phyloP scores from a whole-genome alignment of 2,113 vertebrate species.

The Agelaius tricolor region DNA sequence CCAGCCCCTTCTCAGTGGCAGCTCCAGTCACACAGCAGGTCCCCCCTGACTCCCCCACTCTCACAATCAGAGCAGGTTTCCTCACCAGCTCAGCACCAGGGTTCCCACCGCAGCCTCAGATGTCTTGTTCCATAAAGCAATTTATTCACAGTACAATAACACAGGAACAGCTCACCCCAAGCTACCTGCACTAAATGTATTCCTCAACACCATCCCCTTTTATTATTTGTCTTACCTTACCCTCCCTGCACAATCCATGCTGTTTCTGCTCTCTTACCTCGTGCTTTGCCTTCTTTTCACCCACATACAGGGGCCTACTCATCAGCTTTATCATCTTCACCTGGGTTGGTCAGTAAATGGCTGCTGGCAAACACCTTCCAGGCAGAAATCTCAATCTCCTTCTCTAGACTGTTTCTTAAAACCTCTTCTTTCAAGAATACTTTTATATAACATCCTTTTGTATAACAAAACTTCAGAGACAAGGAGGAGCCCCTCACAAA shows the following conservation, averaged over 20 bases:
- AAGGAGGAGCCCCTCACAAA: not conserved
- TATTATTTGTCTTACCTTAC: not conserved
- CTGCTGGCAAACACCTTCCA: not conserved
- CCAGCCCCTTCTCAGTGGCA: not conserved
- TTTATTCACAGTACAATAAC: not conserved
- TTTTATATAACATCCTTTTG: not conserved
- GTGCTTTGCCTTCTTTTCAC: not conserved
- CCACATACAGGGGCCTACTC: not conserved
- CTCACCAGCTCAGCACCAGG: not conserved
- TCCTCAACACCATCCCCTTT: not conserved
- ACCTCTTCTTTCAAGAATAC: not conserved
- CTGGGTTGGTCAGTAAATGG: not conserved
- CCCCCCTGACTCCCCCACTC: not conserved
- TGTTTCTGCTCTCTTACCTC: not conserved
- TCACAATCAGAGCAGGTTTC: not conserved
- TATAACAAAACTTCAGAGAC: not conserved
- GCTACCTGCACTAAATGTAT: not conserved
- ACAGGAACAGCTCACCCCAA: not conserved
- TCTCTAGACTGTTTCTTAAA: not conserved
- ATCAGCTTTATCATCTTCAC: not conserved
- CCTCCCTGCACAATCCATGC: not conserved
- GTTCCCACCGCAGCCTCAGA: not conserved
- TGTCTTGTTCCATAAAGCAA: not conserved
- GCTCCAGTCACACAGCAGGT: not conserved
- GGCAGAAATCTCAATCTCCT: not conserved